Percentiles rank a stretch among this genome's conserved stretches.
These are phyloP conservation scores for Idris sp. DNA, from an alignment of 1,140 invertebrate species.

Conservation along the genomic window DNA sequence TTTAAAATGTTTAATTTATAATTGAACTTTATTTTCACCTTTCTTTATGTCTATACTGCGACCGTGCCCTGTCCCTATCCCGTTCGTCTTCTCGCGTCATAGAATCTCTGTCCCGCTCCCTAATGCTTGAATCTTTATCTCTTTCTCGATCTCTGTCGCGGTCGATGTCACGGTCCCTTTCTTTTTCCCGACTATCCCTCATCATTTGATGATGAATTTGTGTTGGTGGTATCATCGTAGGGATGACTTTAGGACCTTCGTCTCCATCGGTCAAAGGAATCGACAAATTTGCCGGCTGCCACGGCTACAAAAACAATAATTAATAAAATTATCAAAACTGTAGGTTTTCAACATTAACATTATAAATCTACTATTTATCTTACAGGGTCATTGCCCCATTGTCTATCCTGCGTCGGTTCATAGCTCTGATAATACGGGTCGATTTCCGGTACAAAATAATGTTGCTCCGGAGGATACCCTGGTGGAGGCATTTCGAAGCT, in stretches of 20 bases:
- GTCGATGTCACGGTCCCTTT: constrained; percentile 72
- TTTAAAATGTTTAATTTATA: background rate
- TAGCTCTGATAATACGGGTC: constrained; percentile 85
- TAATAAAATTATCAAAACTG: no score
- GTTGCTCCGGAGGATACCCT: constrained; percentile 79
- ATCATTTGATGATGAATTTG: constrained; percentile 72
- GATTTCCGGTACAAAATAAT: constrained; percentile 77
- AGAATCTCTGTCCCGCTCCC: constrained; percentile 75
- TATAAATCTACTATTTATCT: no score
- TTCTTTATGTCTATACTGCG: constrained; percentile 76
- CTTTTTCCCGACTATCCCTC: constrained; percentile 74
- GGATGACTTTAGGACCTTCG: constrained; percentile 73
- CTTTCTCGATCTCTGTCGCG: constrained; percentile 73
- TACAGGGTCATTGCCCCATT: constrained; percentile 81
- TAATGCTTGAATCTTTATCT: constrained; percentile 73
- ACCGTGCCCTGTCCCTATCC: constrained; percentile 74
- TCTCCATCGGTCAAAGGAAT: constrained; percentile 76
- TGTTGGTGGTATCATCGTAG: constrained; percentile 74
- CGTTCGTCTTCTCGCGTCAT: constrained; percentile 73
- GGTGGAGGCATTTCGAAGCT: constrained; percentile 80
- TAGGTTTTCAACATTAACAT: no score
- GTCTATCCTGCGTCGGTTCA: constrained; percentile 85
- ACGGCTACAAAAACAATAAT: constrained; percentile 72
- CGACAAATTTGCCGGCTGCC: constrained; percentile 74
- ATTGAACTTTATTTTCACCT: no score